Conservation (phyloP, 2,888 invertebrate genomes). For the Ecdyonurus torrentis region DNA sequence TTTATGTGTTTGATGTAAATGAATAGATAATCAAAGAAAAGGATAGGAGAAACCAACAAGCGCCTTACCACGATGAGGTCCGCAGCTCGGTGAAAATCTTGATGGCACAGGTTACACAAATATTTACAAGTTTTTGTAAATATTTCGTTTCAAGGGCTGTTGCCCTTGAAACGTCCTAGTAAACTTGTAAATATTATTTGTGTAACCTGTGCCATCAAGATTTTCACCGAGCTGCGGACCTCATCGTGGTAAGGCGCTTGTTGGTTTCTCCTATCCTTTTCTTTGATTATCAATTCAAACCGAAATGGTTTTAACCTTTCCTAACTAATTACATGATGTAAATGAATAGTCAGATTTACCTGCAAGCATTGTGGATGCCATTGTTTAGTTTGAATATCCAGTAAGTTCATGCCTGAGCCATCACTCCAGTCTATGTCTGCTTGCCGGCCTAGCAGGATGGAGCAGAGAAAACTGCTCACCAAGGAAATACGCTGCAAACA, state of each 20-base stretch:
- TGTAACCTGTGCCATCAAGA: no score
- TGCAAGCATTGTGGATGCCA: conserved; percentile 65
- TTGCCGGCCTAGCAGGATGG: conserved; percentile 69
- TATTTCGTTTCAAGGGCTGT: not conserved
- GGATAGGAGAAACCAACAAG: no score
- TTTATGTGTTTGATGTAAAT: not conserved
- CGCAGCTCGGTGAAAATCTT: no score
- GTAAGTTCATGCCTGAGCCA: conserved; percentile 91
- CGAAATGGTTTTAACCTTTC: no score
- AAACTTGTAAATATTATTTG: not conserved
- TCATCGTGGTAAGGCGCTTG: no score
- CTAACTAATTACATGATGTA: not conserved
- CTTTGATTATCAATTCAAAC: no score
- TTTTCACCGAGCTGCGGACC: no score
- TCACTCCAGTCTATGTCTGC: conserved; percentile 86
- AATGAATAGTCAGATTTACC: conserved; percentile 26
- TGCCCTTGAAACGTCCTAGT: no score
- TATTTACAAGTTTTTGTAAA: not conserved
- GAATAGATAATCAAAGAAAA: no score
- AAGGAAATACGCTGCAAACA: conserved; percentile 63
- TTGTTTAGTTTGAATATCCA: conserved; percentile 58
- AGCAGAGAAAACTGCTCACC: conserved; percentile 83
- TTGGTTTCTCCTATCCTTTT: no score
- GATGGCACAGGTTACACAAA: no score
- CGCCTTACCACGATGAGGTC: no score